Evolutionary conservation across 2,113 vertebrate species (phyloP).

Genomic region (Panurus biarmicus): DNA sequence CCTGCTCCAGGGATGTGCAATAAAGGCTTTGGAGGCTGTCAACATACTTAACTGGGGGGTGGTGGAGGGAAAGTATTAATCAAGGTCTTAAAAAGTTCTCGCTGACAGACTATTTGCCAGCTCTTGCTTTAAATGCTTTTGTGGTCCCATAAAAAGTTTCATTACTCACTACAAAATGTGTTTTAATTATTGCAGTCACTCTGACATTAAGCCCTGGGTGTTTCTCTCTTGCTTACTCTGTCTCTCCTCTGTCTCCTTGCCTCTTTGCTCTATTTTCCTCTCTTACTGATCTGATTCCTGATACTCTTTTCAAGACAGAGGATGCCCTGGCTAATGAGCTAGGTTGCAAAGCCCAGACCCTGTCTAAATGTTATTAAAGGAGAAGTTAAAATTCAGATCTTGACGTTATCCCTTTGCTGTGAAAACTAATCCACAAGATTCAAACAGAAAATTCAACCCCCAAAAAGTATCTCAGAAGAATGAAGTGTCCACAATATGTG

Average conservation of each 20-base stretch:
- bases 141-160: conserved; percentile 62
- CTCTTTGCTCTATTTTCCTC: not conserved
- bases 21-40: conserved; percentile 9
- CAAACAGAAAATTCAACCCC: not conserved
- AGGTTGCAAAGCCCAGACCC: not conserved
- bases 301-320: not conserved
- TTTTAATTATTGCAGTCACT: conserved; percentile 48
- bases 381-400: not conserved
- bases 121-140: conserved; percentile 43
- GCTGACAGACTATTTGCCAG: conserved; percentile 43
- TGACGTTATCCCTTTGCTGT: not conserved
- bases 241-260: not conserved
- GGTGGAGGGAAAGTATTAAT: conserved; percentile 23
- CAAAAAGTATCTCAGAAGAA: not conserved
- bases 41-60: not conserved
- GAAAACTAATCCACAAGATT: not conserved
- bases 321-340: not conserved
- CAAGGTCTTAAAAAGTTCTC: conserved; percentile 36
- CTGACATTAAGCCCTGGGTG: conserved; percentile 37
- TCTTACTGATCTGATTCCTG: not conserved
- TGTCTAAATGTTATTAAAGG: not conserved
- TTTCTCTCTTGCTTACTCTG: conserved; percentile 23
- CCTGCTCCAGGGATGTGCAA: not conserved
- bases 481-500: not conserved
- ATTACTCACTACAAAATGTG: conserved; percentile 41